Evolutionary conservation across 2,888 invertebrate species (phyloP).

Genomic region (Agriotes lineatus): DNA sequence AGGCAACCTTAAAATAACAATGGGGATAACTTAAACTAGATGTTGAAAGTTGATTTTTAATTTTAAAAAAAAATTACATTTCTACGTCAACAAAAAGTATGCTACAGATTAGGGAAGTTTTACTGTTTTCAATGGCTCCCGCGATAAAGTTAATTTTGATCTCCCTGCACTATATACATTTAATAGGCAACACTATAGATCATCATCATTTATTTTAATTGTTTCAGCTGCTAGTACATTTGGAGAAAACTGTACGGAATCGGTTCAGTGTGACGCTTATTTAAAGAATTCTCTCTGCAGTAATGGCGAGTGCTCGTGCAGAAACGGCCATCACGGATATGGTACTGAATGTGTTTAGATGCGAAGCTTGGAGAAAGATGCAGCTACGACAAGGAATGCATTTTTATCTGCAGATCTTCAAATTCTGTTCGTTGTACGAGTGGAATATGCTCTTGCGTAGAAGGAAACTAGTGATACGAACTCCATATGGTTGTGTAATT

Average conservation of each 20-base stretch:
- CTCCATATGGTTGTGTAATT: constrained; percentile 24
- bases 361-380: constrained; percentile 55
- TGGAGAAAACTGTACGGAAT: constrained; percentile 58
- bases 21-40: too few relatives aligned
- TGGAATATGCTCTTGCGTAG: constrained; percentile 57
- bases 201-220: too few relatives aligned
- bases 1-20: too few relatives aligned
- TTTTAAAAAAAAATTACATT: too few relatives aligned
- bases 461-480: constrained; percentile 46
- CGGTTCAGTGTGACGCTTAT: constrained; percentile 59
- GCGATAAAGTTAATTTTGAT: too few relatives aligned
- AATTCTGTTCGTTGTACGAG: constrained; percentile 54
- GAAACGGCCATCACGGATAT: constrained; percentile 54
- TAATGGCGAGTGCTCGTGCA: constrained; percentile 56
- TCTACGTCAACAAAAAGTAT: too few relatives aligned
- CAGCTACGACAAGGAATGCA: constrained; percentile 56
- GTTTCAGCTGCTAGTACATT: constrained; percentile 59
- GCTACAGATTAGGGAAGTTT: too few relatives aligned
- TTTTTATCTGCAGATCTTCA: constrained; percentile 48
- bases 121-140: too few relatives aligned
- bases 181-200: too few relatives aligned
- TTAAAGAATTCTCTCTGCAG: constrained; percentile 54
- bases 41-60: too few relatives aligned
- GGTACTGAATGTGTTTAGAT: constrained; percentile 54
- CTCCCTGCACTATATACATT: too few relatives aligned